Evolutionary conservation across 2,797 vertebrate species (phyloP).

Genomic region (Furcifer pardalis): DNA sequence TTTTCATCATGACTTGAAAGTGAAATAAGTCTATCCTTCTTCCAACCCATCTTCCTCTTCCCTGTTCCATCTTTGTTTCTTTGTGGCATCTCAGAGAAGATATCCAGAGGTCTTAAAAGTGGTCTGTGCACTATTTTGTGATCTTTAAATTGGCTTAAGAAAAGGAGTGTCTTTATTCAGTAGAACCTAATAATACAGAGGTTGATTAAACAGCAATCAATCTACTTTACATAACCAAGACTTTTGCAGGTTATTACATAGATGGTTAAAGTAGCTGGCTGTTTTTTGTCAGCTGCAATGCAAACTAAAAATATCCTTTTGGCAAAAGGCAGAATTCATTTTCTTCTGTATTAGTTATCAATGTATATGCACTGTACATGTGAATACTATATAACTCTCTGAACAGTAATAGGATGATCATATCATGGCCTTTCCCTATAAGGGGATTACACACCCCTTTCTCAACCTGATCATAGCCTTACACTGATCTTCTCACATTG

Average conservation of each 20-base stretch:
- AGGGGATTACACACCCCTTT: too few relatives aligned
- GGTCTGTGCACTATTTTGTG: not conserved
- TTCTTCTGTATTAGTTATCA: too few relatives aligned
- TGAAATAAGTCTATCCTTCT: too few relatives aligned
- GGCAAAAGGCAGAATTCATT: not conserved
- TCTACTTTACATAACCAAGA: not conserved
- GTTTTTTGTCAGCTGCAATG: not conserved
- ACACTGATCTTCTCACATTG: not conserved
- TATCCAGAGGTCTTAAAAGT: not conserved
- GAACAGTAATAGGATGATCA: too few relatives aligned
- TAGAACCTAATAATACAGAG: not conserved
- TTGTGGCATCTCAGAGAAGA: not conserved
- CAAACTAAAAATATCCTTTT: too few relatives aligned
- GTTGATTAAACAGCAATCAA: not conserved
- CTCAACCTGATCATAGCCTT: too few relatives aligned
- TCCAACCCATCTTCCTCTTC: not conserved
- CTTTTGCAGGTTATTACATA: not conserved
- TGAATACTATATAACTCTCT: too few relatives aligned
- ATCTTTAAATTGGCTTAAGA: not conserved
- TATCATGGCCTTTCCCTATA: too few relatives aligned
- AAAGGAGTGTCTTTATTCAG: not conserved
- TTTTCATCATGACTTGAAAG: not conserved
- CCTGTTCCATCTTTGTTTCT: not conserved
- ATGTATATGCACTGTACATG: too few relatives aligned
- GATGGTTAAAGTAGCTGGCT: not conserved